Percentiles rank a stretch among this genome's conserved stretches.
Evolutionary conservation across 1,140 invertebrate species (phyloP).

Genomic region (Danaus plexippus): DNA sequence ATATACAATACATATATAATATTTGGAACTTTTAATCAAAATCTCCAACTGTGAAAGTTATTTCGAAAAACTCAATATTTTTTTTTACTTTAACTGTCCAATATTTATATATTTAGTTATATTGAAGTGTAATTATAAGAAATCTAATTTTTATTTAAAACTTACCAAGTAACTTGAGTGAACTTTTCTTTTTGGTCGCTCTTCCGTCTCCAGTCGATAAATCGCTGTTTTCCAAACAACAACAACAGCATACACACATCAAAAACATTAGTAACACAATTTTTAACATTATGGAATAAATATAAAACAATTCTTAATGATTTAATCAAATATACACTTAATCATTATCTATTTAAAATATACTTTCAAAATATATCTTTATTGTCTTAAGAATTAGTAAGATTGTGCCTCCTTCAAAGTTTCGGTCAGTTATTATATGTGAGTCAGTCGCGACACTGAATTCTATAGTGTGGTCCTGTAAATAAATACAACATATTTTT

Average conservation of each 20-base stretch:
- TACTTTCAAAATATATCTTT: background rate
- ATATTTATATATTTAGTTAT: background rate
- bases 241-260: slow-evolving; percentile 41
- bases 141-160: background rate
- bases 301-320: no score
- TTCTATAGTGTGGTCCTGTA: slow-evolving; percentile 25
- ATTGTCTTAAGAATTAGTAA: background rate
- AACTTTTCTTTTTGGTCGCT: slow-evolving; percentile 52
- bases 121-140: background rate
- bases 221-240: slow-evolving; percentile 41
- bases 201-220: slow-evolving; percentile 38
- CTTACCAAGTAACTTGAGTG: slow-evolving; percentile 45
- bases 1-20: no score
- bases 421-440: slow-evolving; percentile 11
- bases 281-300: slow-evolving; percentile 31
- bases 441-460: slow-evolving; percentile 19
- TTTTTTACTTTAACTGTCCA: no score
- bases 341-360: background rate
- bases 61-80: no score
- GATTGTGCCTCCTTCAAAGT: slow-evolving; percentile 4
- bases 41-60: no score
- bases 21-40: no score
- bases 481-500: slow-evolving; percentile 48
- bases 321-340: slow-evolving; percentile 7
- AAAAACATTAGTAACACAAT: slow-evolving; percentile 26